Evolutionary conservation across 2,113 vertebrate genomes (phyloP).

Genomic region (Amphilophus citrinellus): DNA sequence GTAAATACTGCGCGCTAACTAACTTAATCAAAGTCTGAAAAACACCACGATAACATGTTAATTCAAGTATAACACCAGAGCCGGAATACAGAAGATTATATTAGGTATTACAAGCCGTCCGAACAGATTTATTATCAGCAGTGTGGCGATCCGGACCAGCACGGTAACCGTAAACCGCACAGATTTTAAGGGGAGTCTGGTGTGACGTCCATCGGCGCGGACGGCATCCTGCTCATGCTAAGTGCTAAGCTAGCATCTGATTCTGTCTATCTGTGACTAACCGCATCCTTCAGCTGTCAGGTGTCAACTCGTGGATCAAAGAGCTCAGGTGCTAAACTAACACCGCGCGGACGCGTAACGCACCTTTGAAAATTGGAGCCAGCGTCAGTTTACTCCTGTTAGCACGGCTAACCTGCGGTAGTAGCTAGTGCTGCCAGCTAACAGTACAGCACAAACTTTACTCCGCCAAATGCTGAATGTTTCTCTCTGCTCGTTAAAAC

Average conservation of each 20-base stretch:
- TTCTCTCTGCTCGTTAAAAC: neutral
- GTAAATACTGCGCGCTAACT: neutral
- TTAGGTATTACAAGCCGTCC: rapidly evolving
- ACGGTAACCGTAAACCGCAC: neutral
- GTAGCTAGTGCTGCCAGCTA: slow-evolving; percentile 32
- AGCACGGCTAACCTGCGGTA: slow-evolving; percentile 54
- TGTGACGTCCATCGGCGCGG: slow-evolving; percentile 32
- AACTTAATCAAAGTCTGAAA: slow-evolving; percentile 19
- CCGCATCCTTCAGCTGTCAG: neutral
- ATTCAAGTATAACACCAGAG: rapidly evolving
- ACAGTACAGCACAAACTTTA: slow-evolving; percentile 53
- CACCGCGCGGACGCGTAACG: neutral
- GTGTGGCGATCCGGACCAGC: neutral
- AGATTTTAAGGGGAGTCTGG: neutral
- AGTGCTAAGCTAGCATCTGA: slow-evolving; percentile 6
- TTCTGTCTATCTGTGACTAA: neutral
- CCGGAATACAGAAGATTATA: neutral
- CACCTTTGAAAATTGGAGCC: neutral
- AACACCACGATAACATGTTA: no score
- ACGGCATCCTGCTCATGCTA: slow-evolving; percentile 23
- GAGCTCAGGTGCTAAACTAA: neutral
- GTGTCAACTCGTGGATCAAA: neutral
- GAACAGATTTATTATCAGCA: rapidly evolving
- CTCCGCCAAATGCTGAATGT: slow-evolving; percentile 18
- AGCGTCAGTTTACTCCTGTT: slow-evolving; percentile 9